These are phyloP conservation scores for Drosophila novamexicana DNA, from an alignment of 1,140 invertebrate genomes.

Conservation along the genomic window DNA sequence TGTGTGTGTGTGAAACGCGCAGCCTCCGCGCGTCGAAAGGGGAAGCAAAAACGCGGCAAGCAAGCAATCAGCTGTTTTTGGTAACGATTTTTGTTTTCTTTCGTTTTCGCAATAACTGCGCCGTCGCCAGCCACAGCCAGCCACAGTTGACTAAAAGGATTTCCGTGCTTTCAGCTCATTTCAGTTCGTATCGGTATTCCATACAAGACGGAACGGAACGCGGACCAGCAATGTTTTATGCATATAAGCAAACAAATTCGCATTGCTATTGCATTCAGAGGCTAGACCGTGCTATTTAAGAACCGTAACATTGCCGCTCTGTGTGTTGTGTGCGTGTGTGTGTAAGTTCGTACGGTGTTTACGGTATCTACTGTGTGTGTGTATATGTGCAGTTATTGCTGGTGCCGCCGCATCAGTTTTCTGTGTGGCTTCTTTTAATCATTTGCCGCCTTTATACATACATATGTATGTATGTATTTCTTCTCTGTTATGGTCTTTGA, in stretches of 20 bases:
- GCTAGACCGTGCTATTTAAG: constrained; percentile 18
- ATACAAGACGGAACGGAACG: constrained; percentile 38
- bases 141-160: constrained; percentile 33
- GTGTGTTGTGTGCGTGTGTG: constrained; percentile 4
- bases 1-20: constrained; percentile 12
- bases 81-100: constrained; percentile 39
- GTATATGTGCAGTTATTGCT: constrained; percentile 3
- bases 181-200: constrained; percentile 55
- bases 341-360: background rate
- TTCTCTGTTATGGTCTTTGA: constrained; percentile 10
- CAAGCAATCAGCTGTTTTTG: constrained; percentile 20
- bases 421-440: constrained; percentile 29
- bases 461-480: background rate
- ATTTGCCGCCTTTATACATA: constrained; percentile 10
- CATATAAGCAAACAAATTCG: constrained; percentile 13
- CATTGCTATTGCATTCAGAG: constrained; percentile 21
- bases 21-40: constrained; percentile 12
- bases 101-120: constrained; percentile 35
- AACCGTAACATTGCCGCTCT: constrained; percentile 17
- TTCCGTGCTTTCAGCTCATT: constrained; percentile 50
- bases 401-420: constrained; percentile 21
- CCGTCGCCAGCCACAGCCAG: constrained; percentile 17
- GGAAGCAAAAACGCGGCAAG: constrained; percentile 19
- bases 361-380: constrained; percentile 3
- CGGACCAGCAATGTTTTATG: background rate